A percentile compares a stretch with the other conserved stretches of the same genome.
phyloP scores from a whole-genome alignment of 2,888 invertebrate species.

The Xanthorhoe designata region DNA sequence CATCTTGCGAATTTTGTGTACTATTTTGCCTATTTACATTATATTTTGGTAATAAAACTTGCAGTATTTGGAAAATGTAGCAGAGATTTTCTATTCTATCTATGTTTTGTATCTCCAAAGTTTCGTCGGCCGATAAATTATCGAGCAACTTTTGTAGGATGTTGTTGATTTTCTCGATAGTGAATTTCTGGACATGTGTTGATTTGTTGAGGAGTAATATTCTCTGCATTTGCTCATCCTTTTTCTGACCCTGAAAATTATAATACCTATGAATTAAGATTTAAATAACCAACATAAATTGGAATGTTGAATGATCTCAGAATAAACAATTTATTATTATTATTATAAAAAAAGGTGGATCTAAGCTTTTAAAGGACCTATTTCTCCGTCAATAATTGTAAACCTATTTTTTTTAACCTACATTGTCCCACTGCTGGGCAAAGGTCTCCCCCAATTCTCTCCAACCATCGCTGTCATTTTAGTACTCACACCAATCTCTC shows the following conservation, averaged over 20 bases:
- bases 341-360: too few species aligned
- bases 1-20: slow-evolving; percentile 53
- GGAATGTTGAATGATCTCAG: not conserved
- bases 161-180: slow-evolving; percentile 62
- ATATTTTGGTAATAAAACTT: slow-evolving; percentile 61
- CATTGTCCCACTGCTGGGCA: too few species aligned
- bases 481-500: too few species aligned
- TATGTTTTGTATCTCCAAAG: slow-evolving; percentile 59
- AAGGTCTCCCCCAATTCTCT: too few species aligned
- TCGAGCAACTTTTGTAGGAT: slow-evolving; percentile 54
- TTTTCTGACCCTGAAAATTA: slow-evolving; percentile 64
- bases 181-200: slow-evolving; percentile 63
- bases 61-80: slow-evolving; percentile 68
- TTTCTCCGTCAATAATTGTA: too few species aligned
- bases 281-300: too few species aligned
- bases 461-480: too few species aligned
- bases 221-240: slow-evolving; percentile 64
- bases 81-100: slow-evolving; percentile 60
- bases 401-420: too few species aligned
- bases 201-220: slow-evolving; percentile 68
- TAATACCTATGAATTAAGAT: not conserved
- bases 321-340: too few species aligned
- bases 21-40: slow-evolving; percentile 44
- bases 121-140: slow-evolving; percentile 43
- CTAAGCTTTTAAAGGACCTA: too few species aligned